Percentiles rank a stretch among this genome's conserved stretches.
Conservation (phyloP, 2,113 vertebrate genomes). For the Clarias macrocephalus region DNA sequence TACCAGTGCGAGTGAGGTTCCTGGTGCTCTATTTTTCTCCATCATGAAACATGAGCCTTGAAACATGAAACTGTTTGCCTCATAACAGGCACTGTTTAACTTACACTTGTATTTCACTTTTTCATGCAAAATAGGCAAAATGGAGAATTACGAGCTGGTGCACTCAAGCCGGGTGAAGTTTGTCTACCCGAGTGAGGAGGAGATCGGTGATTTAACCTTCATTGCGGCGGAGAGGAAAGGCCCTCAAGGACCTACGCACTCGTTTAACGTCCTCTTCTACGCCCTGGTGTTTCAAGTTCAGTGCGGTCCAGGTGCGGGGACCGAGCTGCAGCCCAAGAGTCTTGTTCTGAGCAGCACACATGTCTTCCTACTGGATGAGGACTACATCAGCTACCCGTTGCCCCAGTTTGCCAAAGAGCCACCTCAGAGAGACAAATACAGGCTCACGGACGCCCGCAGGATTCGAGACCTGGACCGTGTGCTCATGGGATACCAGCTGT, state of each 20-base stretch:
- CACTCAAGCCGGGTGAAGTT: constrained; percentile 96
- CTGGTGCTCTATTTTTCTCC: background rate
- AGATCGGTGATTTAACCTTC: constrained; percentile 94
- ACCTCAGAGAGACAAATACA: constrained; percentile 88
- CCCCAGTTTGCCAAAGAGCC: constrained; percentile 96
- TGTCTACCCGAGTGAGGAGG: constrained; percentile 95
- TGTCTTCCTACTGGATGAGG: constrained; percentile 91
- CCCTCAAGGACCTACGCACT: constrained; percentile 65
- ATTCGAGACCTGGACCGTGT: constrained; percentile 93
- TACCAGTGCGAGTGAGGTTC: background rate
- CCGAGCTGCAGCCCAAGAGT: constrained; percentile 82
- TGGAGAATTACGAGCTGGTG: constrained; percentile 97
- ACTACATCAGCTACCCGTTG: constrained; percentile 92
- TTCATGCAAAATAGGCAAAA: constrained; percentile 78
- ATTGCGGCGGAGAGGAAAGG: constrained; percentile 87
- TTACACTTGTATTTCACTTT: background rate
- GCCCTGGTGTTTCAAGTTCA: constrained; percentile 90
- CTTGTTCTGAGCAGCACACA: constrained; percentile 89
- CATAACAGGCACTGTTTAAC: background rate
- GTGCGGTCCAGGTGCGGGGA: constrained; percentile 49
- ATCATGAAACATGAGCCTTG: background rate
- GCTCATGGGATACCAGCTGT: constrained; percentile 92
- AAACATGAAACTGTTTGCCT: background rate
- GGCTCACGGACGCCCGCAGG: constrained; percentile 84
- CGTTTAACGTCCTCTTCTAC: constrained; percentile 89